Evolutionary conservation across 35 echinoderm and acorn worm species (phyloP), one percentile per base, ranked within the genome.

Genomic region (Ophioderma brevispina): DNA sequence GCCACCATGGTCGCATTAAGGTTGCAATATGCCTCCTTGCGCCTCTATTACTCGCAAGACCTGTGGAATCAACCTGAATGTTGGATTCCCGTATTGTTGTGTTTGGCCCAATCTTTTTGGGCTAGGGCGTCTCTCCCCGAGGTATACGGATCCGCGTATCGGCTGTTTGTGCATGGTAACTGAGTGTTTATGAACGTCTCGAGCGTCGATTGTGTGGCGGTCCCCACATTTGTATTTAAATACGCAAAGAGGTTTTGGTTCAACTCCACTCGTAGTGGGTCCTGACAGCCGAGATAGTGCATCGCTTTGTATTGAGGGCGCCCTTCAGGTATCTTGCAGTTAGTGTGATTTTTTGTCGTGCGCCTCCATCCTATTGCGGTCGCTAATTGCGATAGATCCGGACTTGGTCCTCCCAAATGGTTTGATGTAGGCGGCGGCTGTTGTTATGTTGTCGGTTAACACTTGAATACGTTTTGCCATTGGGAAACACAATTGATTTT

Each of bases 21-120:
- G 88, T 90, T 23, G 78, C 80, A 33, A 33, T n/a, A 25, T 90
- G 80, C n/a, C 80, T 19, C 81, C 49, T 31, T 90, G 49, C n/a
- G 49, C 34, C 39, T 82, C 14, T 76, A 90, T 28, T 18, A 90
- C 33, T 23, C 23, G 79, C 34, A 81, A 39, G 13, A 90, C 37
- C 40, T 36, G 76, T 85, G 76, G 81, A 33, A 91, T 77, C 33
- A 91, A 25, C 25, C 70, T 55, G 59, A 84, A 91, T 14, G 89
- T 55, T 0, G 89, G 33, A 81, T 91, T 91, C 25, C 38, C 80
- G 78, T 37, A 91, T 91, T 91, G 89, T 91, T 91, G 89, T 91
- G 89, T 14, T 40, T 34, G 55, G n/a, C 13, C 89, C 81, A 91
- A 37, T 91, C 42, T 84, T 75, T 2, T 85, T 91, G 89, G 15